Base-by-base conservation (phyloP, 2,113 vertebrate species). In the Strigops habroptila region DNA sequence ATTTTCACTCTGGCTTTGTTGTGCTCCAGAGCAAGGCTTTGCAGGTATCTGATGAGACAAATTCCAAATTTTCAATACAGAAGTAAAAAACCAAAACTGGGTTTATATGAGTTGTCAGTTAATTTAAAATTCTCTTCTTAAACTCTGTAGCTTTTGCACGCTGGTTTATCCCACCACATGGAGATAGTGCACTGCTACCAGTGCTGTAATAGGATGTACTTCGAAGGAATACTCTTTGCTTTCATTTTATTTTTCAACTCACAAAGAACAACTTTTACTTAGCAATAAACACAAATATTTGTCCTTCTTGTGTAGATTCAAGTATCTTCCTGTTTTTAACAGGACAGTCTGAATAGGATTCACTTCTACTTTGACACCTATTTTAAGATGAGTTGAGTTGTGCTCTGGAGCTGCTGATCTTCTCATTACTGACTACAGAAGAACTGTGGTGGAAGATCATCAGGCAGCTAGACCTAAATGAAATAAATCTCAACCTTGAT, bases 221-320 rank as follows among this genome's bases (percentile, higher is more conserved):
- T 73, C 31, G 41, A 91, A 4, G 3, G 75, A 62, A 82, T 23
- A 77, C 2, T 85, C 52, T 30, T 76, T 57, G 71, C 82, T 92
- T 94, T 86, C 62, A 64, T 91, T 93, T 93, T 92, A 95, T 95
- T 95, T 96, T 95, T 96, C 93, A 93, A 91, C 86, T 55, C 18
- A 0, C 23, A 74, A 92, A 95, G 81, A 81, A 89, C 92, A 88
- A 91, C 88, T 37, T 90, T 85, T 91, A 60, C 91, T 75, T 82
- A 91, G 88, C 83, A 96, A 91, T 57, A 78, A 84, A 86, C 21
- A 53, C 43, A 97, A 95, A 92, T 88, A 95, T 89, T 88, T 84
- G 76, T 86, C 53, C 67, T 85, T 80, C 44, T 83, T 59, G 43
- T 39, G 64, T 13, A 60, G 73, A 84, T 64, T 75, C 55, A 68